Evolutionary conservation across 2,888 invertebrate genomes (phyloP).

Genomic region (Fragum sueziense): DNA sequence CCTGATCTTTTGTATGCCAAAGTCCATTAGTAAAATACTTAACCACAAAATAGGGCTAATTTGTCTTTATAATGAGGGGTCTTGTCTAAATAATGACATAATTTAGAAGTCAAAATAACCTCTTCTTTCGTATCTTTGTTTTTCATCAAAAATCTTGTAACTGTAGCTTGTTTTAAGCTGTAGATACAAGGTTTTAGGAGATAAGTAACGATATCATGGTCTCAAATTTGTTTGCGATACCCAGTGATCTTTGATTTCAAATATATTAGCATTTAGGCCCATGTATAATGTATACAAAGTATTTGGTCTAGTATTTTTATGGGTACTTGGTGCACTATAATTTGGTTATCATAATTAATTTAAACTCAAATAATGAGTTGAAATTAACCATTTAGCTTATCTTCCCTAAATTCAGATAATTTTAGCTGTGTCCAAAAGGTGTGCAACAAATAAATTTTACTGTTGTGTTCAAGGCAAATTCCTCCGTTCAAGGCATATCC

Average conservation of each 20-base stretch:
- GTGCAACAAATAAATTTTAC: too few species aligned
- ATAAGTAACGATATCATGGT: too few species aligned
- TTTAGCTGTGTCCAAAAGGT: too few species aligned
- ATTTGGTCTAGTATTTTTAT: slow-evolving; percentile 15
- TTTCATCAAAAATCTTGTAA: too few species aligned
- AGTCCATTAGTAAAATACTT: background rate
- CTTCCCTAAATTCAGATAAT: too few species aligned
- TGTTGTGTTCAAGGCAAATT: too few species aligned
- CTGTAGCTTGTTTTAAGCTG: too few species aligned
- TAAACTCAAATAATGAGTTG: too few species aligned
- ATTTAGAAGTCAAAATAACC: background rate
- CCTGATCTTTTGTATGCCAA: background rate
- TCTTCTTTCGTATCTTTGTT: too few species aligned
- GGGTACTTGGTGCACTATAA: slow-evolving; percentile 1
- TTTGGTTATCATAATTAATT: background rate
- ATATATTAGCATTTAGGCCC: background rate
- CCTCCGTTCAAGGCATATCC: too few species aligned
- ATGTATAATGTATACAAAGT: background rate
- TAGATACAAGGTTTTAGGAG: too few species aligned
- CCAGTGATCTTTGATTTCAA: background rate
- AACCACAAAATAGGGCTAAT: slow-evolving; percentile 8
- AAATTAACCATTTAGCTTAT: too few species aligned
- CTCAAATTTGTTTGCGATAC: slow-evolving; percentile 4
- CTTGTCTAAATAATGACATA: background rate
- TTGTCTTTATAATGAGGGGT: background rate